These are phyloP conservation scores for Tretioscincus oriximinensis DNA, from an alignment of 2,113 vertebrate genomes.

Conservation along the genomic window DNA sequence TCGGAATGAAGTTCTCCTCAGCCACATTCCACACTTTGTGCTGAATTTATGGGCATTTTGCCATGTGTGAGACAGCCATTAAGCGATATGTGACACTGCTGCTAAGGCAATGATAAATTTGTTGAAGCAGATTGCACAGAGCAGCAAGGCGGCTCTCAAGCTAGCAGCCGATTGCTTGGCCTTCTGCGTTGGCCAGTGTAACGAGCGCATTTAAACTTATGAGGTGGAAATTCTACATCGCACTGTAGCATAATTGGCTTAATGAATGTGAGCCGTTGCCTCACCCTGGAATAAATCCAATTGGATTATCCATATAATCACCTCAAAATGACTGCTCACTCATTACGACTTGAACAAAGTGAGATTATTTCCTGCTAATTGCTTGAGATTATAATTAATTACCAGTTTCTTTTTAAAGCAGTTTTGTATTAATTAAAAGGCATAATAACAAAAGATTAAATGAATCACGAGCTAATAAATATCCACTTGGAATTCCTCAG, in stretches of 20 bases:
- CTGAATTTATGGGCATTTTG: not conserved
- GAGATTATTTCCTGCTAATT: slow-evolving; percentile 69
- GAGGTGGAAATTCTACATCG: slow-evolving; percentile 53
- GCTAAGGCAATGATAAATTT: not conserved
- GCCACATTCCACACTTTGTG: not conserved
- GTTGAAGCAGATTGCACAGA: not conserved
- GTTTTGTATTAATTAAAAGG: slow-evolving; percentile 62
- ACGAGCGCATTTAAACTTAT: slow-evolving; percentile 61
- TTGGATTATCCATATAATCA: slow-evolving; percentile 63
- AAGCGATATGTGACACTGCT: not conserved
- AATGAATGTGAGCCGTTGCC: slow-evolving; percentile 60
- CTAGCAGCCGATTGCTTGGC: slow-evolving; percentile 1
- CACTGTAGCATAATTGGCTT: slow-evolving; percentile 61
- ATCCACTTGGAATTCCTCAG: slow-evolving; percentile 39
- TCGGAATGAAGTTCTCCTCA: not conserved
- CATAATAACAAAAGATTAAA: slow-evolving; percentile 30
- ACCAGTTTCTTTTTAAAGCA: slow-evolving; percentile 63
- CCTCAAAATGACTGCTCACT: slow-evolving; percentile 56
- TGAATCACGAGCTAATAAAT: slow-evolving; percentile 64
- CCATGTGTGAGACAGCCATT: too few relatives aligned
- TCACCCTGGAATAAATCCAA: slow-evolving; percentile 60
- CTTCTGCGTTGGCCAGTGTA: slow-evolving; percentile 44
- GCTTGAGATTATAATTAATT: slow-evolving; percentile 67
- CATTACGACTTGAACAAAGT: slow-evolving; percentile 67
- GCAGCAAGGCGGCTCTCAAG: not conserved